Base-by-base conservation (phyloP, 2,888 invertebrate genomes). In the Harpalus rubripes region DNA sequence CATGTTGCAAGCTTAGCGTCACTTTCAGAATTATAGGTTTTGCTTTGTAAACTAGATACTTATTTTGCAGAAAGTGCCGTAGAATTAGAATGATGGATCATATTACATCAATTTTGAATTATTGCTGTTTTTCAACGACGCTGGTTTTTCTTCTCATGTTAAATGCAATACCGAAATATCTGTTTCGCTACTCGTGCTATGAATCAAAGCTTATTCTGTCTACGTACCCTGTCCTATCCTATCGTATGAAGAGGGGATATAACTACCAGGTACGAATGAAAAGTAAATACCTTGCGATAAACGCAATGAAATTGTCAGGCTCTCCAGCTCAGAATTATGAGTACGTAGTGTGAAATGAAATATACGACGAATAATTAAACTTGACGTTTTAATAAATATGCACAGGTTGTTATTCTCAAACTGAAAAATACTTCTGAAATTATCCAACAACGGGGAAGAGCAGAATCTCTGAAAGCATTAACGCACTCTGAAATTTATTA, bases 221-320 rank as follows among this genome's bases (percentile, higher is more conserved):
- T 63, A 32, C 32, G 3, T 32, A 32, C 32, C 32, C 32, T 52
- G 10, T 12, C 44, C 44, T 52, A 52, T 12, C 44, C 44, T 52
- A 52, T 52, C 44, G 44, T 10, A 12, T 52, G 44, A 1, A 52
- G 44, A n/a, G 32, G 63, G 63, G 63, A 26, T 26, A 39, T 68
- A 68, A 68, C 68, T 68, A 68, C 32, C 68, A 15, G 68, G 68
- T 68, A 39, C 32, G 68, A 22, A 32, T 68, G 68, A 68, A 68
- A 68, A 32, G 68, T 68, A 68, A 68, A 68, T 39, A 68, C 68
- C 39, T 68, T 15, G 39, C 39, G 68, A 32, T 68, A 68, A 68
- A 65, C 26, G 68, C 68, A 68, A 68, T 68, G 32, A 68, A 68
- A 68, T 68, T 68, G 68, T 68, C 39, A 68, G 68, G 12, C 15